phyloP scores from a whole-genome alignment of 1,140 invertebrate genomes.

The Heliothis subflexa region DNA sequence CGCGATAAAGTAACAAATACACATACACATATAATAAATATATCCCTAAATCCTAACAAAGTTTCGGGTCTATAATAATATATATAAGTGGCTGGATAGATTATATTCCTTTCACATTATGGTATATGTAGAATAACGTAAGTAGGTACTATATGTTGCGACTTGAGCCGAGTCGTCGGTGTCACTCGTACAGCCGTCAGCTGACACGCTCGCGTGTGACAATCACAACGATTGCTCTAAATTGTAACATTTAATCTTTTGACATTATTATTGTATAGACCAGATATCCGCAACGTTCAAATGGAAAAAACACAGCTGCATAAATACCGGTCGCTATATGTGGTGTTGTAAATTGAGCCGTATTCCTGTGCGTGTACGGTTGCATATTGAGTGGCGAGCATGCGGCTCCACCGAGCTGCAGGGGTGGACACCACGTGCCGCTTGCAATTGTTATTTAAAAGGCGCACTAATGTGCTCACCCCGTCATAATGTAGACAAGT shows the following conservation, averaged over 20 bases:
- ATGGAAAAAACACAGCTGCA: slow-evolving; percentile 69
- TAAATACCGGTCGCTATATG: slow-evolving; percentile 58
- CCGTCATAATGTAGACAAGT: not conserved
- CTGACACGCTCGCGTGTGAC: not conserved
- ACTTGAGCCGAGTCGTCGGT: too few species aligned
- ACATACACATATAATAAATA: too few species aligned
- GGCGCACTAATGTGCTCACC: slow-evolving; percentile 3
- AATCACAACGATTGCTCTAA: slow-evolving; percentile 67
- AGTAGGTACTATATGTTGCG: too few species aligned
- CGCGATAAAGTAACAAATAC: too few species aligned
- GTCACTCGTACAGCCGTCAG: not conserved
- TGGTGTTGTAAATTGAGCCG: not conserved
- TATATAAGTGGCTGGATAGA: too few species aligned
- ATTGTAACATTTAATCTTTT: slow-evolving; percentile 79
- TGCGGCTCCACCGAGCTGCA: not conserved
- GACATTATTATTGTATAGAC: slow-evolving; percentile 76
- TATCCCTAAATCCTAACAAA: too few species aligned
- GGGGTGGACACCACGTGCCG: not conserved
- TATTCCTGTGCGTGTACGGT: not conserved
- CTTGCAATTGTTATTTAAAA: slow-evolving; percentile 17
- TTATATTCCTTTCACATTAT: too few species aligned
- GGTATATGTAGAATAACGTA: too few species aligned
- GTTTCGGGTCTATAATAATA: too few species aligned
- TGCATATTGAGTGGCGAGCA: not conserved
- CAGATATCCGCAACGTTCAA: slow-evolving; percentile 44